A percentile compares a stretch with the other conserved stretches of the same genome.
Evolutionary conservation across 2,113 vertebrate species (phyloP).

Genomic region (Microcebus ravelobensis): DNA sequence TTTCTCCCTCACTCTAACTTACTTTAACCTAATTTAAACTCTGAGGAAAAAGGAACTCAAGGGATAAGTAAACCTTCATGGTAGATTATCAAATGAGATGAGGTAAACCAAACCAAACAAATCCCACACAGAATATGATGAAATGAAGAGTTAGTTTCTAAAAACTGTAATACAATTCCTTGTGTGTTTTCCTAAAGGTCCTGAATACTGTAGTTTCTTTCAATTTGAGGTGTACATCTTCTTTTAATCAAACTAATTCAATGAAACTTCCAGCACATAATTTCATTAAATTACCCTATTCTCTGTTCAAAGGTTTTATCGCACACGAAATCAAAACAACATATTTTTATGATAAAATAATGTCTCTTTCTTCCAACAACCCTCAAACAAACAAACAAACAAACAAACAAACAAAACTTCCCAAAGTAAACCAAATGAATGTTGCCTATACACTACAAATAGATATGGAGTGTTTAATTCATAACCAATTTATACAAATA

Average conservation of each 20-base stretch:
- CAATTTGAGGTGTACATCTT: background rate
- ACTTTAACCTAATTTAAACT: conserved; percentile 13
- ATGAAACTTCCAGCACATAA: background rate
- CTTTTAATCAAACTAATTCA: conserved; percentile 34
- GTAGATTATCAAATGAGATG: background rate
- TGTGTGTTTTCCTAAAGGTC: background rate
- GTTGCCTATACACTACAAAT: background rate
- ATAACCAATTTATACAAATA: background rate
- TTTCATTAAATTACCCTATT: background rate
- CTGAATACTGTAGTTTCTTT: background rate
- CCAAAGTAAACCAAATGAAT: background rate
- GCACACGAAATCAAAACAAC: conserved; percentile 41
- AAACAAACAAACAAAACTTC: background rate
- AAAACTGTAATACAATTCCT: background rate
- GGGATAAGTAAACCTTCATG: background rate
- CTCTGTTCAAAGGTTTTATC: conserved; percentile 19
- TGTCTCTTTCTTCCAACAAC: background rate
- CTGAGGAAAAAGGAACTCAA: background rate
- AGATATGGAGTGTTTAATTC: background rate
- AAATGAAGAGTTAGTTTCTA: background rate
- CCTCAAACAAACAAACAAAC: background rate
- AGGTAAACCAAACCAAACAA: conserved; percentile 48
- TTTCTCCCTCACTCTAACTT: background rate
- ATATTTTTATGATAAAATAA: conserved; percentile 18
- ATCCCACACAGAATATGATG: background rate